Percentiles rank a stretch among this genome's conserved stretches.
Conservation (phyloP, 1,140 invertebrate genomes). For the Pectinophora gossypiella region DNA sequence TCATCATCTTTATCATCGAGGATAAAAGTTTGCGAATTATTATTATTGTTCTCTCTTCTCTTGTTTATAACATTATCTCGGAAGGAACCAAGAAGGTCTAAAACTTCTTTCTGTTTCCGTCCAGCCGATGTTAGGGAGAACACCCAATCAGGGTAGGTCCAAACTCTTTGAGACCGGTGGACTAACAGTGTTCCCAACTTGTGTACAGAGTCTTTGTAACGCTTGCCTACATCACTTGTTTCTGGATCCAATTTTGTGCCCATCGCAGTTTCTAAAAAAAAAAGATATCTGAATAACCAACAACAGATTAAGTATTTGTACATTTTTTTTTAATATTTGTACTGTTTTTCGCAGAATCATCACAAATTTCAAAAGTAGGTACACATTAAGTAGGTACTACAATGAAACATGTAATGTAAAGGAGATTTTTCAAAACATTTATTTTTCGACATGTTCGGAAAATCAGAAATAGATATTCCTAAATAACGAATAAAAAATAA, state of each 20-base stretch:
- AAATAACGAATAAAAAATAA: no score
- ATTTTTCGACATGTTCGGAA: no score
- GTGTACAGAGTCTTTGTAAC: conserved; percentile 77
- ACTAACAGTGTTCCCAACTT: conserved; percentile 62
- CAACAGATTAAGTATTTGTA: no score
- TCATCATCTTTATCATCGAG: conserved; percentile 5
- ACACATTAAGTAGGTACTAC: no score
- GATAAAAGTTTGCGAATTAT: conserved; percentile 4
- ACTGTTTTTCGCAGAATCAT: no score
- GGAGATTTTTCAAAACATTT: no score
- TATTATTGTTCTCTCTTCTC: conserved; percentile 9
- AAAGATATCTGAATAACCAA: no score
- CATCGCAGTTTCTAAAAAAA: conserved; percentile 85
- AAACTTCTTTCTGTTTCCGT: conserved; percentile 31
- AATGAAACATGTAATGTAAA: no score
- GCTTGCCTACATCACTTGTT: conserved; percentile 76
- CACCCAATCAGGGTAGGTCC: conserved; percentile 64
- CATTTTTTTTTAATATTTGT: no score
- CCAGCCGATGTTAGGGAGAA: conserved; percentile 5
- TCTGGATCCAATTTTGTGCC: conserved; percentile 79
- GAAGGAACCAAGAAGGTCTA: conserved; percentile 80
- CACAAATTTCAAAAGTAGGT: no score
- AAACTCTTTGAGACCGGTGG: conserved; percentile 76
- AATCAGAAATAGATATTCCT: no score
- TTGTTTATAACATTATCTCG: conserved; percentile 64